A percentile compares a stretch with the other conserved stretches of the same genome.
phyloP scores from a whole-genome alignment of 2,888 invertebrate genomes.

The Orchestes rusci region DNA sequence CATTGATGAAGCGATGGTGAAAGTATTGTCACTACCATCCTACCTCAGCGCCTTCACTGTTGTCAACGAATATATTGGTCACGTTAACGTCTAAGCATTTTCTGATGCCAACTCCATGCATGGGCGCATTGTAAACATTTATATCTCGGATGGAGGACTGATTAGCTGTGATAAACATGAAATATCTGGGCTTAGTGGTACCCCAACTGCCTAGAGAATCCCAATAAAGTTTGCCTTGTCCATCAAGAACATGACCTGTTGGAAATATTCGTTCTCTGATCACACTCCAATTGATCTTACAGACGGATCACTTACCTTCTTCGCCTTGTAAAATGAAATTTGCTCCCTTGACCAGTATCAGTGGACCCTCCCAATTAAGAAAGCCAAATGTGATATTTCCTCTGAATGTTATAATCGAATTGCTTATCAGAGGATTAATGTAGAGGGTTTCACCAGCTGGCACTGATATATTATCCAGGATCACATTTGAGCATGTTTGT shows the following conservation, averaged over 20 bases:
- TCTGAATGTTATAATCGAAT: constrained; percentile 9
- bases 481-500: constrained; percentile 9
- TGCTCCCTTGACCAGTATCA: constrained; percentile 15
- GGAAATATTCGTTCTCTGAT: too few relatives aligned
- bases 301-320: constrained; percentile 12
- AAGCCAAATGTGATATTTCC: constrained; percentile 13
- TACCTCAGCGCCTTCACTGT: constrained; percentile 14
- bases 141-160: constrained; percentile 9
- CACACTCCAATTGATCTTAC: too few relatives aligned
- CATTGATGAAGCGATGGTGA: not conserved
- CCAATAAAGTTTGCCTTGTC: constrained; percentile 19
- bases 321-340: constrained; percentile 12
- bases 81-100: constrained; percentile 12
- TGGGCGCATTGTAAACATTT: constrained; percentile 14
- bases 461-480: constrained; percentile 9
- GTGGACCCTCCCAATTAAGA: constrained; percentile 15
- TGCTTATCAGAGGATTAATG: constrained; percentile 8
- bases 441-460: constrained; percentile 13
- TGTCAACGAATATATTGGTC: constrained; percentile 14
- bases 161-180: constrained; percentile 9
- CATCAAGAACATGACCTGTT: constrained; percentile 18
- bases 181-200: constrained; percentile 12
- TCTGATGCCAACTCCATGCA: constrained; percentile 14
- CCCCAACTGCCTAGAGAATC: constrained; percentile 19
- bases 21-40: not conserved